Evolutionary conservation across 1,140 invertebrate species (phyloP), one percentile per base, ranked within the genome.

Genomic region (Paramacrobiotus metropolitanus): DNA sequence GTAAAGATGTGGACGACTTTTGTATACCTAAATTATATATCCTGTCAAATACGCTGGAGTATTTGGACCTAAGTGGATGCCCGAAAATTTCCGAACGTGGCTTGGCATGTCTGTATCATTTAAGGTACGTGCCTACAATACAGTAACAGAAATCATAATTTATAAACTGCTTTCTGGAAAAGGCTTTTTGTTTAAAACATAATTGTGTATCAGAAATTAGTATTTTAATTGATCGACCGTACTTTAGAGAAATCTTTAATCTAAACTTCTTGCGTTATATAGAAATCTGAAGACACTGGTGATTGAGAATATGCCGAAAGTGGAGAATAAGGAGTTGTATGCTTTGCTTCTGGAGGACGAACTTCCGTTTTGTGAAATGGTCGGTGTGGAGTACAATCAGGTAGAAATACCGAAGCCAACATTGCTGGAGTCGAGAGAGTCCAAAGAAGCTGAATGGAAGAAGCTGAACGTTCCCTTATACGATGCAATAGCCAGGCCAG

Each of bases 51-150:
- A 74, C 71, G 20, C 67, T 89, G 24, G 77, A 86, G 67, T 78
- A 84, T 64, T 70, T 89, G 2, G 84, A 89, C 71, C 67, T 89
- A 1, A 81, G 81, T 62, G 75, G 78, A 48, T 86, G 84, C 68
- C 72, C 75, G 4, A 71, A 75, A 21, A 70, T 87, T 29, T 80
- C 82, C 1, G 76, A 80, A 62, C 73, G 74, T 65, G 82, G 83
- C 21, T 66, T 89, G 15, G 73, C 78, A 31, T 60, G 60, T 15
- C 31, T 60, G 9, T 44, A 83, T 64, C 79, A 77, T 65, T 68
- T 83, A 61, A 68, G 67, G 70, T 74, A 65, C 68, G 71, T 61
- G 24, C n/a, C n/a, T n/a, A n/a, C n/a, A n/a, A n/a, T n/a, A n/a
- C n/a, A n/a, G n/a, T n/a, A n/a, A n/a, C n/a, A n/a, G n/a, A n/a